Evolutionary conservation across 2,113 vertebrate species (phyloP).

Genomic region (Dromaius novaehollandiae): DNA sequence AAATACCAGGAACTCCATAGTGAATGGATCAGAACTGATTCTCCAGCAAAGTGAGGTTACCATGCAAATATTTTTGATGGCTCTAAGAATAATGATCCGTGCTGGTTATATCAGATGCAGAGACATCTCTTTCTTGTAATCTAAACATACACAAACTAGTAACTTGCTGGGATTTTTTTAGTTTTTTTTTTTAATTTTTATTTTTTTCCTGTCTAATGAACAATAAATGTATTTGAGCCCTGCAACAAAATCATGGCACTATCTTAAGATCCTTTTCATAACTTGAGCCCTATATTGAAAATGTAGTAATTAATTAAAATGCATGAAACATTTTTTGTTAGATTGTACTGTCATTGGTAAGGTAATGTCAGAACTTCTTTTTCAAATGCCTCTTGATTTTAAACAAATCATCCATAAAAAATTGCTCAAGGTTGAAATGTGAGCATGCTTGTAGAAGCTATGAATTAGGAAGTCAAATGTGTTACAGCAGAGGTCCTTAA

Average conservation of each 20-base stretch:
- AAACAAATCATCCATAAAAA: conserved; percentile 7
- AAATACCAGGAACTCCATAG: neutral
- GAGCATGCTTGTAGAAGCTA: neutral
- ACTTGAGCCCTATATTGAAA: neutral
- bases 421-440: neutral
- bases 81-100: neutral
- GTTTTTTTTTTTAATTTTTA: no score
- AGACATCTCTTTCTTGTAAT: neutral
- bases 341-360: neutral
- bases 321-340: neutral
- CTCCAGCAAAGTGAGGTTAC: neutral
- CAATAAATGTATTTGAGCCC: neutral
- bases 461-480: neutral
- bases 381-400: conserved; percentile 24
- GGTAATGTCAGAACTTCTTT: neutral
- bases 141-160: neutral
- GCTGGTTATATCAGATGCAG: neutral
- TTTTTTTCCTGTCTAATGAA: neutral
- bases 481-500: neutral
- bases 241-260: neutral
- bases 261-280: neutral
- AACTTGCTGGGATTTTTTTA: no score
- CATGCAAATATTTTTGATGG: neutral
- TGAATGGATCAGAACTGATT: neutral
- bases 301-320: conserved; percentile 20